These are phyloP conservation scores for Mechanitis mazaeus DNA, from an alignment of 2,888 invertebrate genomes.

Conservation along the genomic window DNA sequence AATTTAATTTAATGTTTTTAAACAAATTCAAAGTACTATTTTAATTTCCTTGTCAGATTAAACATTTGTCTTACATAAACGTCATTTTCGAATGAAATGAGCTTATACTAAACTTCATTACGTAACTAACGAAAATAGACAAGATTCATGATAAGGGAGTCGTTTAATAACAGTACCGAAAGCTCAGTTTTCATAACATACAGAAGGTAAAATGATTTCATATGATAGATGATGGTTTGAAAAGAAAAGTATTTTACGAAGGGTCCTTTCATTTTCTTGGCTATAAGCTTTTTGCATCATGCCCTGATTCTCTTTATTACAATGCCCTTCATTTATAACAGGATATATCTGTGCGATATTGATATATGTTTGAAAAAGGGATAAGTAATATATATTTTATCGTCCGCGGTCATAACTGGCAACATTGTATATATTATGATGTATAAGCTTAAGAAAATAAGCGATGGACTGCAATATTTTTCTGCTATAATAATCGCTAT, in stretches of 20 bases:
- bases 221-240: constrained; percentile 6
- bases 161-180: constrained; percentile 6
- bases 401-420: background rate
- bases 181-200: constrained; percentile 3
- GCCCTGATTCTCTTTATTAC: constrained; percentile 8
- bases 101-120: background rate
- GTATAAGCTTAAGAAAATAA: background rate
- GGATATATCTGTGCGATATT: constrained; percentile 1
- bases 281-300: constrained; percentile 7
- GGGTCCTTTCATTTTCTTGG: constrained; percentile 7
- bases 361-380: constrained; percentile 1
- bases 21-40: no score
- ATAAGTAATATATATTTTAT: background rate
- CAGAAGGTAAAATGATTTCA: constrained; percentile 5
- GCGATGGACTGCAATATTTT: constrained; percentile 4
- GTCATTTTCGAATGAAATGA: no score
- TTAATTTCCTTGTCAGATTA: no score
- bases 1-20: no score
- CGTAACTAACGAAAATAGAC: background rate
- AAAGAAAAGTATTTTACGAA: constrained; percentile 6
- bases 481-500: constrained; percentile 27
- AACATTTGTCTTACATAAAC: no score
- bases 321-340: constrained; percentile 8
- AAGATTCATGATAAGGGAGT: background rate
- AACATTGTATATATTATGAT: background rate